Base-by-base conservation (phyloP, 2,888 invertebrate species). In the Sicus ferrugineus region DNA sequence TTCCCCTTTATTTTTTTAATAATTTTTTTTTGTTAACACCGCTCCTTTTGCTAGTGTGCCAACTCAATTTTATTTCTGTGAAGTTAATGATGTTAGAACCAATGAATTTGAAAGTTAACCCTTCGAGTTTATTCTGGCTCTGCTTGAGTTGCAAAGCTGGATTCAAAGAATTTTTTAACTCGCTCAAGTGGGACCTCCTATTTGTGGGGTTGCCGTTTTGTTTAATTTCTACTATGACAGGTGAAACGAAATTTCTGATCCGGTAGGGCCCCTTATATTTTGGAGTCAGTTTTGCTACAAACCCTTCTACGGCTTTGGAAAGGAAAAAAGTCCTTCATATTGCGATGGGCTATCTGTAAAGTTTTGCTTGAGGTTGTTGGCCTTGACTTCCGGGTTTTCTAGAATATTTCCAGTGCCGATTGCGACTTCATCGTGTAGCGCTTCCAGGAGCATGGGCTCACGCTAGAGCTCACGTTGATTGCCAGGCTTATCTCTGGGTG, bases 401-500 rank as follows among this genome's bases (percentile, higher is more conserved):
- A 3, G 42, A 16, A 5, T 54, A 28, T 54, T 23, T 7, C 54
- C 2, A 5, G 54, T 54, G 28, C 21, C 21, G 16, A 3, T 14
- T 2, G 4, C 9, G 7, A 23, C 23, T 26, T 28, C 14, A 14
- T 54, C 54, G 6, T 3, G 14, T 11, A 54, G 3, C 3, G 54
- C 16, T 5, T 6, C 26, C 14, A 9, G 54, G 7, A 54, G 6
- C 16, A 7, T 54, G 16, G 54, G 54, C 26, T 54, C 21, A 9
- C 21, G 23, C 2, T 56, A 6, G 21, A 16, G 7, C 38, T 34
- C 2, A 56, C 23, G 16, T 66, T 54, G 0, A 56, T 56, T 1
- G 66, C 66, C 2, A 65, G 19, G 16, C 19, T 16, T 14, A 67
- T 46, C 30, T 67, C 67, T 2, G 67, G 67, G 3, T 58, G 28